Conservation (phyloP, 1,140 invertebrate species). For the Oncopodura yosiiana region DNA sequence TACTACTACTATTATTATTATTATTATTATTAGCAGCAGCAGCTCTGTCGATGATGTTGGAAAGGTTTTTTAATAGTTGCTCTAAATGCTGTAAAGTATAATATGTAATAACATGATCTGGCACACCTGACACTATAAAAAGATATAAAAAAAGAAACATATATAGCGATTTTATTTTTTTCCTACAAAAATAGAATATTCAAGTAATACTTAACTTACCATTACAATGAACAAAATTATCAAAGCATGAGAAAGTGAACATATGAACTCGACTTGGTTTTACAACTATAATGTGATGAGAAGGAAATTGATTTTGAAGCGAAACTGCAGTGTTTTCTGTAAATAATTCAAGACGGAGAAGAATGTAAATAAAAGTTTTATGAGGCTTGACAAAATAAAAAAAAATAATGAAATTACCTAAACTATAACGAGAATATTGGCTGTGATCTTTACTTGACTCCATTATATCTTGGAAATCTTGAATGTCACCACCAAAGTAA, state of each 20-base stretch:
- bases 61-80: conserved; percentile 44
- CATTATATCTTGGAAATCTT: conserved; percentile 62
- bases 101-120: conserved; percentile 57
- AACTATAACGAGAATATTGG: conserved; percentile 21
- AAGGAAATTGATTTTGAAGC: conserved; percentile 56
- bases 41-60: conserved; percentile 36
- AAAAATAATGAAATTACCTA: conserved; percentile 11
- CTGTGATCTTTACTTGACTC: conserved; percentile 24
- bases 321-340: conserved; percentile 54
- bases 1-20: too few species aligned
- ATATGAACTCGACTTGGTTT: conserved; percentile 64
- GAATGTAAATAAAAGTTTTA: not conserved
- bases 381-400: too few species aligned
- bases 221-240: conserved; percentile 71
- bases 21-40: too few species aligned
- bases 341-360: conserved; percentile 56
- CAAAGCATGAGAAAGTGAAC: conserved; percentile 72
- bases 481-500: conserved; percentile 79
- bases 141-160: too few species aligned
- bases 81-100: conserved; percentile 59
- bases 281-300: conserved; percentile 61
- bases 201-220: too few species aligned
- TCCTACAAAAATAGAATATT: too few species aligned
- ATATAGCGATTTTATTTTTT: too few species aligned
- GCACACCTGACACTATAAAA: too few species aligned